Percentiles rank a stretch among this genome's conserved stretches.
These are phyloP conservation scores for Pseudopipra pipra DNA, from an alignment of 2,113 vertebrate genomes.

Conservation along the genomic window DNA sequence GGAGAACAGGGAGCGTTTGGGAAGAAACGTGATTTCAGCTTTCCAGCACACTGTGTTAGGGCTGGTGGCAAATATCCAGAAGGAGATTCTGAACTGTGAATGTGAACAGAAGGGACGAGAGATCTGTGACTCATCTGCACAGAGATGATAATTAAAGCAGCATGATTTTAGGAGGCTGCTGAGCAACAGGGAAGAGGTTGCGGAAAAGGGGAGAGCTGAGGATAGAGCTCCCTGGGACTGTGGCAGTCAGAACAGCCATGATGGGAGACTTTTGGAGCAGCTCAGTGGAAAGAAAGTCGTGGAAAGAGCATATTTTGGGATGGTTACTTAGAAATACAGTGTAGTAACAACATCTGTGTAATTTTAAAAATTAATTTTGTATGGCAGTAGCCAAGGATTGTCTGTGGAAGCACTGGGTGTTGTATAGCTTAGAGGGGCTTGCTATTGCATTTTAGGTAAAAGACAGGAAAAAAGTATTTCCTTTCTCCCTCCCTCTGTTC, in stretches of 20 bases:
- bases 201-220: background rate
- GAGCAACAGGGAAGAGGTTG: background rate
- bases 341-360: background rate
- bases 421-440: background rate
- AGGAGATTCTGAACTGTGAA: slow-evolving; percentile 40
- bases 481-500: background rate
- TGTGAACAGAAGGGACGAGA: slow-evolving; percentile 58
- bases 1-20: background rate
- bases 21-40: slow-evolving; percentile 43
- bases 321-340: background rate
- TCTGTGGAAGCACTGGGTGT: background rate
- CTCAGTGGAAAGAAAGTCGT: background rate
- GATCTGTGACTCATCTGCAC: slow-evolving; percentile 36
- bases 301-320: background rate
- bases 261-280: background rate
- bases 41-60: background rate
- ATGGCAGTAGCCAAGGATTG: background rate
- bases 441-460: background rate
- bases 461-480: background rate
- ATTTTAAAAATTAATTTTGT: background rate
- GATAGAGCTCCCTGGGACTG: background rate
- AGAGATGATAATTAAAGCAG: slow-evolving; percentile 62
- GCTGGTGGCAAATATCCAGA: slow-evolving; percentile 56
- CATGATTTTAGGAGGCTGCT: slow-evolving; percentile 52
- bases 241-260: background rate